Evolutionary conservation across 2,797 vertebrate genomes (phyloP), one percentile per base, ranked within the genome.

Genomic region (Synaphobranchus kaupii): DNA sequence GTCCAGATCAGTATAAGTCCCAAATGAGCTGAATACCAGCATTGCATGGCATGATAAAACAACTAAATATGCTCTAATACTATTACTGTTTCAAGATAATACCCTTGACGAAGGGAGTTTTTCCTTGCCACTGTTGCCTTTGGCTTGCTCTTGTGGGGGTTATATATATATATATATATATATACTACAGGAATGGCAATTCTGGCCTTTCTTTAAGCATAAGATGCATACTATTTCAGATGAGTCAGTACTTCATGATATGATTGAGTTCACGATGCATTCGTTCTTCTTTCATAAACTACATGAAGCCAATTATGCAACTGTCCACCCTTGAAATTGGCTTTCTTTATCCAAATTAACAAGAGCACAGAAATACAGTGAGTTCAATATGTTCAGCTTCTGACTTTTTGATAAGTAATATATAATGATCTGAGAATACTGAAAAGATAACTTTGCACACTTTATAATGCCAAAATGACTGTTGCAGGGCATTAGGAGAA

Each of bases 11-110:
- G 31, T 22, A 73, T 56, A 76, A 54, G 86, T 87, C 50, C 86
- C 28, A 82, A 58, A 8, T 48, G 82, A 87, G 83, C 48, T 54
- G 34, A 54, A 66, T 50, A 54, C 83, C 44, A 58, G 60, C 50
- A 56, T 48, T 82, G 48, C 31, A 68, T 68, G 80, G 83, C 80
- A 83, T 39, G 60, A 68, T 73, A 87, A 87, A 48, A 31, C 68
- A 56, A 15, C 50, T 48, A 9, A 34, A 73, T 84, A 44, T 39
- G 54, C 56, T 58, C 56, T 3, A 58, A 15, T 58, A 58, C 4
- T 58, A 58, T 15, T 58, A 17, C 20, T 58, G 56, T 25, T 63
- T 31, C 86, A 73, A 44, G 73, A 25, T 44, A 39, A 78, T 81
- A 28, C 76, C 52, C 76, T 58, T 58, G 66, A 44, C 31, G 34